Base-by-base conservation (phyloP, 2,113 vertebrate genomes). In the Prionailurus bengalensis region DNA sequence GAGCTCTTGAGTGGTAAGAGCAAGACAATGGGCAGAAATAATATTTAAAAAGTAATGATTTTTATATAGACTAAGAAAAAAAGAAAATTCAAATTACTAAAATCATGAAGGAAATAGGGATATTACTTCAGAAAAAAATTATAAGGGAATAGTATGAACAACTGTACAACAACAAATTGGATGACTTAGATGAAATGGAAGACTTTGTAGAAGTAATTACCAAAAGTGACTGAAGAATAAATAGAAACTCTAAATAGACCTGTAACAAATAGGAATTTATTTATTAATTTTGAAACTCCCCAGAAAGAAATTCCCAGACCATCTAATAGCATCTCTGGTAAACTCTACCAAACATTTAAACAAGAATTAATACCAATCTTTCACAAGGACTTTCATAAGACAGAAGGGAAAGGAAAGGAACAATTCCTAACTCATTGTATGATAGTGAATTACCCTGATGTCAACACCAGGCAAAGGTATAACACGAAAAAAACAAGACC, bases 1-100 rank as follows among this genome's bases (percentile, higher is more conserved):
- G 31, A 91, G n/a, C 10, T 65, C 51, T 6, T 33, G 0, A 36
- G 8, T 21, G 19, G 39, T 78, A 88, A 84, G 4, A 61, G 66
- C 76, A 12, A n/a, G 25, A 94, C 29, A 94, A 55, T 31, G 11
- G 63, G 8, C 13, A 71, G 12, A 80, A 95, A 85, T 76, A 76
- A 65, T 81, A 39, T 82, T 66, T 85, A 53, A 90, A 91, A 36
- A 78, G 8, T 42, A 58, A 82, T 86, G 19, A 78, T 82, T 14
- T 74, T 79, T 78, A 89, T 53, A 36, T 82, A 83, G 13, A 23
- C 7, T 16, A 81, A n/a, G 9, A 71, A 13, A 51, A 73, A 95
- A 82, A 79, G 10, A 42, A 94, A 29, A 74, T 25, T 80, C 12
- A 91, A 95, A 85, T 92, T 92, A 68, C 11, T 74, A 80, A 94